Percentiles rank a stretch among this genome's conserved stretches.
Conservation (phyloP, 2,888 invertebrate species). For the Philereme vetulata region DNA sequence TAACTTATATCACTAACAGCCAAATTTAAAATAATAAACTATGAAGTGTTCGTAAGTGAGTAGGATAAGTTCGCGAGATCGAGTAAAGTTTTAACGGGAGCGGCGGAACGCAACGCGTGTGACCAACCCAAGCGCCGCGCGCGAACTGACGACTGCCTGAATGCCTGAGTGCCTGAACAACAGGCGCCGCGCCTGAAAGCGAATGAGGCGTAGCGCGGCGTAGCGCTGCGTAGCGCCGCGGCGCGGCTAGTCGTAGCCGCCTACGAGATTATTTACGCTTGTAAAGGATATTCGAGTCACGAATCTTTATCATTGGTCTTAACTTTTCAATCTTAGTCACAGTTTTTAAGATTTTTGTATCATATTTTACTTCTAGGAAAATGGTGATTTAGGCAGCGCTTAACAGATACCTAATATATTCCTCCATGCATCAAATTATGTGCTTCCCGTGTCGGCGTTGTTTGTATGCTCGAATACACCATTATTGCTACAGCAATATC, state of each 20-base stretch:
- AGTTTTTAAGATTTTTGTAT: neutral
- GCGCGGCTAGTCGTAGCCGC: constrained; percentile 14
- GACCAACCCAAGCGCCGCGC: constrained; percentile 14
- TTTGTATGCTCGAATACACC: too few relatives aligned
- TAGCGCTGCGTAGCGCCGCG: constrained; percentile 6
- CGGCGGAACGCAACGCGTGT: constrained; percentile 3
- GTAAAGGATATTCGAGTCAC: neutral
- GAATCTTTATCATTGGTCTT: too few relatives aligned
- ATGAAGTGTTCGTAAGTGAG: neutral
- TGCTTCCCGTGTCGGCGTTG: neutral
- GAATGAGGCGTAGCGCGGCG: constrained; percentile 7
- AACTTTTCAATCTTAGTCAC: too few relatives aligned
- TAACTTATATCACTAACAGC: neutral
- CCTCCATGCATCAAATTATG: neutral
- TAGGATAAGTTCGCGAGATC: constrained; percentile 7
- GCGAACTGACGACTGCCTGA: constrained; percentile 22
- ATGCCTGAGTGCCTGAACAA: neutral
- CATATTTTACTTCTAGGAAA: neutral
- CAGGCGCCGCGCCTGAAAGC: neutral
- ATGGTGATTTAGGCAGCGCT: too few relatives aligned
- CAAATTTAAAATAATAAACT: constrained; percentile 2
- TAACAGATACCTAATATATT: neutral
- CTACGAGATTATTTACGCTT: constrained; percentile 15
- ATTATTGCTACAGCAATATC: too few relatives aligned
- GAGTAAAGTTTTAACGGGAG: constrained; percentile 21